phyloP scores from a whole-genome alignment of 2,113 vertebrate genomes.

The Xiphophorus couchianus region DNA sequence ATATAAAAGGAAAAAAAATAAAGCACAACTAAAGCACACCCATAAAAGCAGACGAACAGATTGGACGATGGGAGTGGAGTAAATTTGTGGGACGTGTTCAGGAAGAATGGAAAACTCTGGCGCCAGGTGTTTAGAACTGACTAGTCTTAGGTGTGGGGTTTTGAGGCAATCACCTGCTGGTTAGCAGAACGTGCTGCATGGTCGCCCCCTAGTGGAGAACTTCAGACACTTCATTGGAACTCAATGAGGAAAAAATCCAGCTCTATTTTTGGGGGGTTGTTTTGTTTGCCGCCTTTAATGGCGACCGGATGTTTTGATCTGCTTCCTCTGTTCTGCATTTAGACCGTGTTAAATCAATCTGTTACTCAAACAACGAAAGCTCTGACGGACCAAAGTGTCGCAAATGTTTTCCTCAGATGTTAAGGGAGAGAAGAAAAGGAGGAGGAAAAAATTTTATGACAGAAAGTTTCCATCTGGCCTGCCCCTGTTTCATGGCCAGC shows the following conservation, averaged over 20 bases:
- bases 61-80: background rate
- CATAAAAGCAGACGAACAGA: background rate
- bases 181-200: background rate
- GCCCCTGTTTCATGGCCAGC: constrained; percentile 4
- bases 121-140: background rate
- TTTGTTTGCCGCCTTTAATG: background rate
- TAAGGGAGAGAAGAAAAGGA: background rate
- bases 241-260: background rate
- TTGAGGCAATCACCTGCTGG: background rate
- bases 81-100: constrained; percentile 21
- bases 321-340: background rate
- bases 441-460: constrained; percentile 10
- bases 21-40: background rate
- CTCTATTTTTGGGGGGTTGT: background rate
- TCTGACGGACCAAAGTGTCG: constrained; percentile 15
- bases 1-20: background rate
- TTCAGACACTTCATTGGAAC: constrained; percentile 3
- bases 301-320: background rate
- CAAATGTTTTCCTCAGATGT: constrained; percentile 24
- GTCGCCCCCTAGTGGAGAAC: constrained; percentile 33
- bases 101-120: constrained; percentile 20
- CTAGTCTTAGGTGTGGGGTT: constrained; percentile 41
- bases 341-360: constrained; percentile 7
- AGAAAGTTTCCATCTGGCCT: constrained; percentile 46
- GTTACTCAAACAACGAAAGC: constrained; percentile 34